Percentiles rank a stretch among this genome's conserved stretches.
Conservation (phyloP, 1,140 invertebrate genomes). For the Musca domestica region DNA sequence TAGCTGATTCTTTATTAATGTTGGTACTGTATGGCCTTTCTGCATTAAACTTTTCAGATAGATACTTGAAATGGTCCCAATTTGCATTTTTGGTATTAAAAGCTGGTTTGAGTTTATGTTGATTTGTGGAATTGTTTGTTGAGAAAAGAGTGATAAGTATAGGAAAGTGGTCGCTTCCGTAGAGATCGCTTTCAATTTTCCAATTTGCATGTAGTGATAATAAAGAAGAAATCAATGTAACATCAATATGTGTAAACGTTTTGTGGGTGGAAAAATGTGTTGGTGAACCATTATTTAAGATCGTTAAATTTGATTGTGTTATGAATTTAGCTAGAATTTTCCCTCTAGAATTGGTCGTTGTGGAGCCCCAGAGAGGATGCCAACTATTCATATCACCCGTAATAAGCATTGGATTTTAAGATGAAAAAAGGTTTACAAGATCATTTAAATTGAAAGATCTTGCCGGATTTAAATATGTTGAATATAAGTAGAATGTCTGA, state of each 20-base stretch:
- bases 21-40: too few relatives aligned
- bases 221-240: neutral
- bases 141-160: neutral
- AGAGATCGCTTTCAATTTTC: slow-evolving; percentile 6
- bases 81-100: neutral
- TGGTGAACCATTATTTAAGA: too few relatives aligned
- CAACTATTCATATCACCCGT: slow-evolving; percentile 30
- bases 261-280: too few relatives aligned
- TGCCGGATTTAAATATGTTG: neutral
- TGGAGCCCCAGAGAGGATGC: neutral
- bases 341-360: neutral
- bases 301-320: neutral
- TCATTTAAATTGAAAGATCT: neutral
- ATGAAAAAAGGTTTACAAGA: too few relatives aligned
- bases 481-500: neutral
- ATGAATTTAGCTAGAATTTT: slow-evolving; percentile 12
- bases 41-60: neutral
- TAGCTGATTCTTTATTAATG: slow-evolving; percentile 2
- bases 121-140: too few relatives aligned
- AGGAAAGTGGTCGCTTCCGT: slow-evolving; percentile 21
- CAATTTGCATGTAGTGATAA: neutral
- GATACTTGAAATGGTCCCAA: neutral
- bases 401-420: slow-evolving; percentile 28
- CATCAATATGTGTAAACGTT: slow-evolving; percentile 5
- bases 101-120: neutral